Evolutionary conservation across 1,140 invertebrate genomes (phyloP).

Genomic region (Lordiphosa clarofinis): DNA sequence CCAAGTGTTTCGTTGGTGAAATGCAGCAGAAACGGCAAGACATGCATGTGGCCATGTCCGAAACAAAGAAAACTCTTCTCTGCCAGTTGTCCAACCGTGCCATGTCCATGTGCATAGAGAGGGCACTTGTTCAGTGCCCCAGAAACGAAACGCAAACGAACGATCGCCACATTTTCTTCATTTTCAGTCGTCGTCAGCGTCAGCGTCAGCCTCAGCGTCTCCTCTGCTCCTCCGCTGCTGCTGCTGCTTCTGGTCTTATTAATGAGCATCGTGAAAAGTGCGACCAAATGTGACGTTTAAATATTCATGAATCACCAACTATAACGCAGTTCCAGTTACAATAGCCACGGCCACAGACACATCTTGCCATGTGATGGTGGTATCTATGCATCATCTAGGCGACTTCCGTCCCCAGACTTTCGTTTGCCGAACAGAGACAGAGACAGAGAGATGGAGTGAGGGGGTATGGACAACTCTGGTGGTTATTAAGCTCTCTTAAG

Average conservation of each 20-base stretch:
- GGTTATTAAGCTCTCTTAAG: too few species aligned
- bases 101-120: constrained; percentile 72
- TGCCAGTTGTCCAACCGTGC: constrained; percentile 69
- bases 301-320: constrained; percentile 77
- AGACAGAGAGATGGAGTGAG: too few species aligned
- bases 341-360: constrained; percentile 19
- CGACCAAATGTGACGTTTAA: constrained; percentile 79
- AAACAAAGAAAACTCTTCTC: constrained; percentile 72
- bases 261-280: constrained; percentile 79
- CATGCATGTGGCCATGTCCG: constrained; percentile 66
- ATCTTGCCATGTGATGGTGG: constrained; percentile 3
- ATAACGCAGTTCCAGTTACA: constrained; percentile 57
- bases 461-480: too few species aligned
- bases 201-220: background rate
- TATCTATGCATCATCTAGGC: too few species aligned
- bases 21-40: constrained; percentile 28
- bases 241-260: constrained; percentile 58
- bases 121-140: constrained; percentile 74
- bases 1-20: constrained; percentile 59
- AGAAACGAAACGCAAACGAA: constrained; percentile 57
- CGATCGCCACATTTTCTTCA: constrained; percentile 76
- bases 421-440: background rate
- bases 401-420: constrained; percentile 44
- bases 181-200: constrained; percentile 32
- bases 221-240: background rate